phyloP scores from a whole-genome alignment of 2,888 invertebrate species.

The Nasonovia ribisnigri region DNA sequence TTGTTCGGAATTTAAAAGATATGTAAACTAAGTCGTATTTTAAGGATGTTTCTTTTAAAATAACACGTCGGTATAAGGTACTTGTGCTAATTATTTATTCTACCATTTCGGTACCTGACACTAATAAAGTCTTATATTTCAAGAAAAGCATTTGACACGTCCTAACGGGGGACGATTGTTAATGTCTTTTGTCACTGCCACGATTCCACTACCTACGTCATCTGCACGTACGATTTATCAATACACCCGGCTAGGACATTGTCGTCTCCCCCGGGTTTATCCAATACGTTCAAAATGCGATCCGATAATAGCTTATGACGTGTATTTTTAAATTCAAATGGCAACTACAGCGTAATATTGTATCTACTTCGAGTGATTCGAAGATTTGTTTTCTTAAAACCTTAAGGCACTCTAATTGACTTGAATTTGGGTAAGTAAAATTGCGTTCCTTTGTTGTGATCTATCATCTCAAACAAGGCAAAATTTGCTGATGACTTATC shows the following conservation, averaged over 20 bases:
- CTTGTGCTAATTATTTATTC: not conserved
- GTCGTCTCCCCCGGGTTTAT: not conserved
- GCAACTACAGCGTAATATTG: not conserved
- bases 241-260: not conserved
- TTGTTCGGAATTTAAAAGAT: not conserved
- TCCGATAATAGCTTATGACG: not conserved
- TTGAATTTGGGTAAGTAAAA: not conserved
- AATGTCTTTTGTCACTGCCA: not conserved
- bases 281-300: not conserved
- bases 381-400: slow-evolving; percentile 3
- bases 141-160: slow-evolving; percentile 14
- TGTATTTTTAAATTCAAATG: slow-evolving; percentile 19
- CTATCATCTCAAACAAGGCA: not conserved
- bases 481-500: slow-evolving; percentile 29
- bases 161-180: not conserved
- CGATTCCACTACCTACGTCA: not conserved
- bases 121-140: not conserved
- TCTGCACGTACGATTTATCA: slow-evolving; percentile 24
- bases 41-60: not conserved
- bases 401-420: not conserved
- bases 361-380: not conserved
- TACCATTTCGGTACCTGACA: slow-evolving; percentile 3
- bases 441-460: not conserved
- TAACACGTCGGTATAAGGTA: not conserved
- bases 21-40: not conserved